Percentiles rank a stretch among this genome's conserved stretches.
Conservation (phyloP, 2,888 invertebrate genomes). For the Odontocolon sp. region DNA sequence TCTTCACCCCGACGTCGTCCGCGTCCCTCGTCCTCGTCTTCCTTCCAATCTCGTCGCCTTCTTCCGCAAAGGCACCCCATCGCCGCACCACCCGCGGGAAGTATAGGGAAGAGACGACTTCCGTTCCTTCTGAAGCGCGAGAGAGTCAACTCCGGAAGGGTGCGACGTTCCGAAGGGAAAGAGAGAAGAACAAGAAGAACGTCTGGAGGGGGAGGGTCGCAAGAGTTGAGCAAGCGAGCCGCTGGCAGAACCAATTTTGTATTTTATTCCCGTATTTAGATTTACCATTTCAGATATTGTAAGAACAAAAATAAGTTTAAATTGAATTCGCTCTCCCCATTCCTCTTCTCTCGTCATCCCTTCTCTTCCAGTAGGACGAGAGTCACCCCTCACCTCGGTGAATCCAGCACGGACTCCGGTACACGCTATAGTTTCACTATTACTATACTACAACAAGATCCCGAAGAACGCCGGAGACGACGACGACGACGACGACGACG, state of each 20-base stretch:
- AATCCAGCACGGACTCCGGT: constrained; percentile 36
- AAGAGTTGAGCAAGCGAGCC: constrained; percentile 47
- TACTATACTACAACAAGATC: not conserved
- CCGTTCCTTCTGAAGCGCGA: not conserved
- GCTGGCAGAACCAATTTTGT: constrained; percentile 74
- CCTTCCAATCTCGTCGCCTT: constrained; percentile 55
- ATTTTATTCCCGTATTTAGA: constrained; percentile 78
- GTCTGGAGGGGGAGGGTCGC: not conserved
- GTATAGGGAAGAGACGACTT: too few relatives aligned
- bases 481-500: constrained; percentile 20
- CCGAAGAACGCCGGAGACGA: constrained; percentile 9
- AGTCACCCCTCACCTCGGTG: constrained; percentile 33
- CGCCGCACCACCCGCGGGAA: too few relatives aligned
- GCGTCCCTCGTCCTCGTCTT: constrained; percentile 43
- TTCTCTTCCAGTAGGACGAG: not conserved
- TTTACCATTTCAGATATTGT: constrained; percentile 78
- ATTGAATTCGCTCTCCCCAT: constrained; percentile 75
- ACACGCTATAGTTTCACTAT: not conserved
- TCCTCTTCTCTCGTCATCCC: constrained; percentile 27
- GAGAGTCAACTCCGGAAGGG: too few relatives aligned
- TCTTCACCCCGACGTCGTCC: constrained; percentile 34
- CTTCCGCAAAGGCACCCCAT: constrained; percentile 47
- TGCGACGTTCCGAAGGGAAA: too few relatives aligned
- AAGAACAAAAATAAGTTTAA: constrained; percentile 79
- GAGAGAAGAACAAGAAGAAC: constrained; percentile 8